Evolutionary conservation across 1,140 invertebrate species (phyloP).

Genomic region (Cherax quadricarinatus): DNA sequence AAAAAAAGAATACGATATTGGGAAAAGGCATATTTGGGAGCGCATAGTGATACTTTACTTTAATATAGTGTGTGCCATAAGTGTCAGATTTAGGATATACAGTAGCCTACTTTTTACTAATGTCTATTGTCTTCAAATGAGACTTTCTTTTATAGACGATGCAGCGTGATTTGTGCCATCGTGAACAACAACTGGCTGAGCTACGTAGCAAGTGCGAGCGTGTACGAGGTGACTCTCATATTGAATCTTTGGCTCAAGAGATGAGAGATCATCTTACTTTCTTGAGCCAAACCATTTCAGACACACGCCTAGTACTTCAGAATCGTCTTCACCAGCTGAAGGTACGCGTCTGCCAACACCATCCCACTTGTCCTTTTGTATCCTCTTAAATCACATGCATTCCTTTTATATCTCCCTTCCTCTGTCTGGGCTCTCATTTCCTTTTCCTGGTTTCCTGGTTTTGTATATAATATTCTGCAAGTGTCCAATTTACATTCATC

Average conservation of each 20-base stretch:
- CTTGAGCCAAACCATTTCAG: slow-evolving; percentile 79
- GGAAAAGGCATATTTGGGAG: not conserved
- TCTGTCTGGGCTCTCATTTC: slow-evolving; percentile 21
- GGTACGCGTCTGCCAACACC: slow-evolving; percentile 75
- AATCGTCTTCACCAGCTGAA: slow-evolving; percentile 80
- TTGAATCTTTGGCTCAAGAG: slow-evolving; percentile 78
- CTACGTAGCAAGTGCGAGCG: slow-evolving; percentile 80
- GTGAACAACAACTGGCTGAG: slow-evolving; percentile 80
- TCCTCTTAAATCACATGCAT: slow-evolving; percentile 45
- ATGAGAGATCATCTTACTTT: slow-evolving; percentile 80
- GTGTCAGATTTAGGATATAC: not conserved
- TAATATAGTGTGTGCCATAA: not conserved
- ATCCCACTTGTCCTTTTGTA: slow-evolving; percentile 67
- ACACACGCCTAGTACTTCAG: slow-evolving; percentile 80
- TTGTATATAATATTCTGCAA: slow-evolving; percentile 4
- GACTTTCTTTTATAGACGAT: slow-evolving; percentile 75
- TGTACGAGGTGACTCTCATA: slow-evolving; percentile 78
- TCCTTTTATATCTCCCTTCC: slow-evolving; percentile 19
- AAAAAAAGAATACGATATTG: too few species aligned
- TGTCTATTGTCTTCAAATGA: not conserved
- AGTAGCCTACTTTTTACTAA: not conserved
- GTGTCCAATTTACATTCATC: slow-evolving; percentile 28
- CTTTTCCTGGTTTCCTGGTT: slow-evolving; percentile 31
- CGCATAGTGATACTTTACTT: not conserved
- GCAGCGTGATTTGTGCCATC: slow-evolving; percentile 80